These are phyloP conservation scores for Oophaga sylvatica DNA, from an alignment of 2,797 vertebrate genomes.

Conservation along the genomic window DNA sequence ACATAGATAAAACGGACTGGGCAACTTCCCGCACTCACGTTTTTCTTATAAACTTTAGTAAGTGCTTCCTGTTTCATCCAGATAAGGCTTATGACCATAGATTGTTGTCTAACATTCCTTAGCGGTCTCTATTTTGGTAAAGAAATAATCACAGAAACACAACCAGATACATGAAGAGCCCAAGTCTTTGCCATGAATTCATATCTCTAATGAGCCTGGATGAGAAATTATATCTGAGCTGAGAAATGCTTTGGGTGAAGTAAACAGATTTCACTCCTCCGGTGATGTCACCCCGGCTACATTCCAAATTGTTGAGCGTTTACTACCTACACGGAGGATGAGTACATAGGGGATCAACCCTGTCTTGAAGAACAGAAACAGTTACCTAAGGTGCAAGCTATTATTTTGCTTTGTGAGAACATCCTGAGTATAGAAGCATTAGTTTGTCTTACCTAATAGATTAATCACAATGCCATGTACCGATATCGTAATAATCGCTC, in stretches of 20 bases:
- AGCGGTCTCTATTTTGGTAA: not conserved
- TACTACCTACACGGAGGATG: not conserved
- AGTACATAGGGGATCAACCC: not conserved
- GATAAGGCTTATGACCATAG: not conserved
- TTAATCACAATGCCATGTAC: not conserved
- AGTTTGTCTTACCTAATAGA: constrained; percentile 5
- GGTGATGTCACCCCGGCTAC: constrained; percentile 1
- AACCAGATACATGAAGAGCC: not conserved
- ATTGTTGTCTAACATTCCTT: not conserved
- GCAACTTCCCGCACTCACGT: not conserved
- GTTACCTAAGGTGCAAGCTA: not conserved
- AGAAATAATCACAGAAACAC: not conserved
- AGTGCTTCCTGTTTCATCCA: constrained; percentile 17
- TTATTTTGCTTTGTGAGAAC: not conserved
- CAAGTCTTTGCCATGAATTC: not conserved
- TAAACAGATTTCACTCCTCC: constrained; percentile 19
- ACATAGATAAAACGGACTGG: constrained; percentile 2
- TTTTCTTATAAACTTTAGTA: constrained; percentile 20
- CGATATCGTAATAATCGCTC: not conserved
- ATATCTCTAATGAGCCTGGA: not conserved
- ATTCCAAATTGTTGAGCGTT: constrained; percentile 29
- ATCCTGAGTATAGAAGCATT: not conserved
- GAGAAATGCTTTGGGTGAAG: not conserved
- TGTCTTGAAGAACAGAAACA: constrained; percentile 10
- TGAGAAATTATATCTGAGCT: not conserved